A percentile compares a stretch with the other conserved stretches of the same genome.
Conservation (phyloP, 2,113 vertebrate genomes). For the Nettapus auritus region DNA sequence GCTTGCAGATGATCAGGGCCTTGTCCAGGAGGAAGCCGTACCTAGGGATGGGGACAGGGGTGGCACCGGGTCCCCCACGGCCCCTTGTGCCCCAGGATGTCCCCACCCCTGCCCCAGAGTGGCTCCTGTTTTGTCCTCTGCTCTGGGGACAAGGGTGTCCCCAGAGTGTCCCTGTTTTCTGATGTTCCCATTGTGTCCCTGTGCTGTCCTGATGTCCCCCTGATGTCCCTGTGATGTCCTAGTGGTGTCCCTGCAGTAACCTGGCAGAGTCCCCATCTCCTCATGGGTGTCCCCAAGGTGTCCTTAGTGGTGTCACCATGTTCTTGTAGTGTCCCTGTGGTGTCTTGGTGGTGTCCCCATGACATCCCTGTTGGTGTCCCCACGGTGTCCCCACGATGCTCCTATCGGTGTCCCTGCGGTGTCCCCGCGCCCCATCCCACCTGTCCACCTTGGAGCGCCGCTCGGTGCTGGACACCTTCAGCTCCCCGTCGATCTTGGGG, state of each 20-base stretch:
- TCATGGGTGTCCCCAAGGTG: not conserved
- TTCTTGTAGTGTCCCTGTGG: not conserved
- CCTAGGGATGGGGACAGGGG: constrained; percentile 59
- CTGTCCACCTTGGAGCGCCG: constrained; percentile 92
- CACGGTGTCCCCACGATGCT: not conserved
- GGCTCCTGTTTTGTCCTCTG: not conserved
- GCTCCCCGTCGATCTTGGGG: constrained; percentile 92
- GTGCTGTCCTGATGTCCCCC: not conserved
- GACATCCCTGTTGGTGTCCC: not conserved
- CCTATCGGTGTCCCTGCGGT: too few species aligned
- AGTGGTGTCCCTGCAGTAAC: not conserved
- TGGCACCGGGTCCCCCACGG: not conserved
- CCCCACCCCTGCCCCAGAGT: accelerated
- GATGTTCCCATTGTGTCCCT: not conserved
- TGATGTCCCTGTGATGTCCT: not conserved
- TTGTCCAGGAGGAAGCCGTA: constrained; percentile 94
- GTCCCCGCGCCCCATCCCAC: constrained; percentile 54
- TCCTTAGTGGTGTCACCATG: not conserved
- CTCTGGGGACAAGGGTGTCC: not conserved
- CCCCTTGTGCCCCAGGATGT: accelerated
- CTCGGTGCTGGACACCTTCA: constrained; percentile 86
- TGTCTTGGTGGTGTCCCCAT: not conserved
- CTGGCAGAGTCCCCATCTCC: not conserved
- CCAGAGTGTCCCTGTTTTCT: accelerated
- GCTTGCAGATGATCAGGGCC: constrained; percentile 93